phyloP scores from a whole-genome alignment of 2,113 vertebrate species.

The Cynopterus brachyotis region DNA sequence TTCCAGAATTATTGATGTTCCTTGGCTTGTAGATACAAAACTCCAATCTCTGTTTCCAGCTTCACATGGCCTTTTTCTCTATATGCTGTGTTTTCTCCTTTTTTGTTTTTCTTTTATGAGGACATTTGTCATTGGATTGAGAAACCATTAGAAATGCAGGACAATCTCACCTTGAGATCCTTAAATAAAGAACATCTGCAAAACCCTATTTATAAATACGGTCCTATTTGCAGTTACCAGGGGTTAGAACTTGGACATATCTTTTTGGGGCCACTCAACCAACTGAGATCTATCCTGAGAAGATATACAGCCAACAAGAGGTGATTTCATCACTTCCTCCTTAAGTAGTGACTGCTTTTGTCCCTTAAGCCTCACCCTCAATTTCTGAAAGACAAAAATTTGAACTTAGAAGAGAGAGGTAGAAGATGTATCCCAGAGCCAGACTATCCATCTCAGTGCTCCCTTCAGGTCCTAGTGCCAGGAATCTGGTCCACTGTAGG shows the following conservation, averaged over 20 bases:
- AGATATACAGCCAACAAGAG: neutral
- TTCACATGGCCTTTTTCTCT: neutral
- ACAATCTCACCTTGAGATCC: neutral
- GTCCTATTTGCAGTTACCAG: neutral
- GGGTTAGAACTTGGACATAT: neutral
- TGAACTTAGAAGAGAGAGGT: neutral
- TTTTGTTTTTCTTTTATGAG: neutral
- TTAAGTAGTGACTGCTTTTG: neutral
- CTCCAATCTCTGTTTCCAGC: neutral
- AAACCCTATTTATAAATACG: neutral
- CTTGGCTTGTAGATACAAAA: neutral
- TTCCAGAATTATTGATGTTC: neutral
- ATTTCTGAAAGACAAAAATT: neutral
- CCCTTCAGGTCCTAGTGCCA: neutral
- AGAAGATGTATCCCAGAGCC: neutral
- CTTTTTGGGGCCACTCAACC: neutral
- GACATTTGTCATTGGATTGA: neutral
- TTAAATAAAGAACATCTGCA: neutral
- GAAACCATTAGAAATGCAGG: neutral
- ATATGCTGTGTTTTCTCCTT: neutral
- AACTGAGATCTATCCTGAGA: neutral
- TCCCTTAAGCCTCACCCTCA: neutral
- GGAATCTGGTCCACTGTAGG: neutral
- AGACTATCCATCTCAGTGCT: accelerated
- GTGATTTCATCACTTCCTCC: neutral